These are phyloP conservation scores for Pelecanoides urinatrix DNA, from an alignment of 2,113 vertebrate species.

Conservation along the genomic window DNA sequence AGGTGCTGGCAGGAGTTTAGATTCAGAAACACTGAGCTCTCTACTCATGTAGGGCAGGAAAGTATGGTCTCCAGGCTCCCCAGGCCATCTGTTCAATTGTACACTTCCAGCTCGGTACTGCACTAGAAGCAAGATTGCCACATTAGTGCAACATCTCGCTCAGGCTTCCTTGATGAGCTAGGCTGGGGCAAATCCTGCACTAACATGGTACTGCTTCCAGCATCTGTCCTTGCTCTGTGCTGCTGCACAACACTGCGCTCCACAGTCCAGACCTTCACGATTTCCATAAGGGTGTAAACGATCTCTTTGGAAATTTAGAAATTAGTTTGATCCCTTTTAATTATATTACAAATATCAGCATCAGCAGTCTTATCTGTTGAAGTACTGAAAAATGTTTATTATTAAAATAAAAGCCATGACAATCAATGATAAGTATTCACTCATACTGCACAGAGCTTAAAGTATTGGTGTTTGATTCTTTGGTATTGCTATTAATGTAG, in stretches of 20 bases:
- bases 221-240: not conserved
- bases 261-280: not conserved
- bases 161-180: not conserved
- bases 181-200: not conserved
- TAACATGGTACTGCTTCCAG: not conserved
- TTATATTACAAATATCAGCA: not conserved
- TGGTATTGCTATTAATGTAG: not conserved
- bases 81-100: not conserved
- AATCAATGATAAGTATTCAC: not conserved
- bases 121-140: not conserved
- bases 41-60: not conserved
- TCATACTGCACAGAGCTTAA: not conserved
- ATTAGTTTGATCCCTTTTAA: not conserved
- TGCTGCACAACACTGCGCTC: not conserved
- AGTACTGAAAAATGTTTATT: not conserved
- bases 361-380: not conserved
- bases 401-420: not conserved
- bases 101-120: not conserved
- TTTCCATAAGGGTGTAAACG: rapidly evolving
- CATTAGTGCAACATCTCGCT: not conserved
- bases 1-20: not conserved
- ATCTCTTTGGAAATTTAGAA: not conserved
- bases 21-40: not conserved
- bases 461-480: not conserved
- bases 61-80: not conserved